These are phyloP conservation scores for Nycticorax nycticorax DNA, from an alignment of 2,113 vertebrate genomes.

Conservation along the genomic window DNA sequence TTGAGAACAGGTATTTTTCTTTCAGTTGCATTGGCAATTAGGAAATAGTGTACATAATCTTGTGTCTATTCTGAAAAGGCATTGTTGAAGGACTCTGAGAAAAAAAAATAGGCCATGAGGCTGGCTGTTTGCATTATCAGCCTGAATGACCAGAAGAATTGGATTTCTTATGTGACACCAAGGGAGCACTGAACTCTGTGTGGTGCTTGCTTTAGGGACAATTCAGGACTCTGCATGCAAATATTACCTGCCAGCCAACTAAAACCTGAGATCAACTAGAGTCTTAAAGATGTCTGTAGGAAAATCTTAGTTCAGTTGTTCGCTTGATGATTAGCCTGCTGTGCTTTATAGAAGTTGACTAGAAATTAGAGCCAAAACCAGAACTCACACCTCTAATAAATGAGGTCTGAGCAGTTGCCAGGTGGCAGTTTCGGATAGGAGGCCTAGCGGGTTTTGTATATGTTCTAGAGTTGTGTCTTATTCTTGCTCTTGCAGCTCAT, in stretches of 20 bases:
- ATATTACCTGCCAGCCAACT: not conserved
- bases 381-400: not conserved
- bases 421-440: not conserved
- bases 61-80: constrained; percentile 56
- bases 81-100: constrained; percentile 58
- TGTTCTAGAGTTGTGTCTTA: not conserved
- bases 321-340: not conserved
- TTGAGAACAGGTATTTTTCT: constrained; percentile 57
- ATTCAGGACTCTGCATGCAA: not conserved
- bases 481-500: not conserved
- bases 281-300: not conserved
- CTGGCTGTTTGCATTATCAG: constrained; percentile 26
- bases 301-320: not conserved
- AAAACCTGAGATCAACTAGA: not conserved
- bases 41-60: constrained; percentile 49
- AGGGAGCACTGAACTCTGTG: not conserved
- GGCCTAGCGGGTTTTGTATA: not conserved
- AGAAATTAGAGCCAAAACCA: not conserved
- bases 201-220: not conserved
- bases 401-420: not conserved
- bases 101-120: constrained; percentile 65
- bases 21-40: constrained; percentile 38
- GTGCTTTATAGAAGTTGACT: not conserved
- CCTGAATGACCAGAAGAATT: constrained; percentile 10
- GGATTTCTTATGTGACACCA: constrained; percentile 14